A percentile compares a stretch with the other conserved stretches of the same genome.
Conservation (phyloP, 2,888 invertebrate species). For the Pegoplata infirma region DNA sequence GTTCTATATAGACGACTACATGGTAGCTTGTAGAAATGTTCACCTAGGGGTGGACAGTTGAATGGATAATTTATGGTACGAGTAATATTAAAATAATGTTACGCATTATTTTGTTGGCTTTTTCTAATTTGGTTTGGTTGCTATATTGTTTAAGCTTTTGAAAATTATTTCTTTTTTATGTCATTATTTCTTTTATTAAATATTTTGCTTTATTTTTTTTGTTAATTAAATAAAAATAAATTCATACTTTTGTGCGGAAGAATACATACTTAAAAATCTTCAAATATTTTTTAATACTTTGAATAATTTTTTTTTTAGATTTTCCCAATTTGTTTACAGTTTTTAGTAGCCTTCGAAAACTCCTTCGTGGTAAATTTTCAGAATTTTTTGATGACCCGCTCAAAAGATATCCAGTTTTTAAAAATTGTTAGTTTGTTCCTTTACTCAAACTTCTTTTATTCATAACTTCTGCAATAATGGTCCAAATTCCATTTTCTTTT, state of each 20-base stretch:
- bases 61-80: slow-evolving; percentile 26
- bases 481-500: too few relatives aligned
- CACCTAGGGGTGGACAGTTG: background rate
- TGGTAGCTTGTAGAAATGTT: background rate
- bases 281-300: slow-evolving; percentile 16
- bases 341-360: too few relatives aligned
- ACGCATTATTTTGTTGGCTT: slow-evolving; percentile 56
- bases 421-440: too few relatives aligned
- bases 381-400: too few relatives aligned
- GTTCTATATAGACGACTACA: background rate
- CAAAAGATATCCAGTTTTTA: too few relatives aligned
- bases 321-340: too few relatives aligned
- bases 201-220: slow-evolving; percentile 23
- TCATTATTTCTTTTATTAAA: slow-evolving; percentile 25
- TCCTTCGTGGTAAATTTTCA: too few relatives aligned
- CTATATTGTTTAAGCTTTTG: background rate
- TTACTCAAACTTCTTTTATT: too few relatives aligned
- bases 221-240: slow-evolving; percentile 54
- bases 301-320: background rate
- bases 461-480: too few relatives aligned
- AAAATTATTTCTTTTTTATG: slow-evolving; percentile 18
- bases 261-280: background rate
- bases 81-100: slow-evolving; percentile 64
- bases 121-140: background rate
- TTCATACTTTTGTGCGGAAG: slow-evolving; percentile 25